Conservation (phyloP, 1,140 invertebrate genomes). For the Caenorhabditis latens region DNA sequence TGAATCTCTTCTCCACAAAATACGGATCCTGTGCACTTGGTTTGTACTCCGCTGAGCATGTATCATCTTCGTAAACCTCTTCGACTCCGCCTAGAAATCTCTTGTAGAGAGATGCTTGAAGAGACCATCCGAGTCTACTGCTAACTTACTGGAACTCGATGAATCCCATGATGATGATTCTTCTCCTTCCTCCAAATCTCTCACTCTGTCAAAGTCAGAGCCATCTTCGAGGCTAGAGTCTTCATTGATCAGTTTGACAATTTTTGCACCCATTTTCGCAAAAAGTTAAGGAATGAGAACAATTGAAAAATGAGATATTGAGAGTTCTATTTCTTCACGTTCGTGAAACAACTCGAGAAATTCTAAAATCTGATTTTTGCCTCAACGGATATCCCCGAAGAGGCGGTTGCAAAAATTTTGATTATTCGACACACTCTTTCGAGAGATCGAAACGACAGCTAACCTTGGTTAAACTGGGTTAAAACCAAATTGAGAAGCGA, state of each 20-base stretch:
- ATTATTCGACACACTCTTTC: neutral
- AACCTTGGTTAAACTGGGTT: constrained; percentile 13
- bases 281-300: neutral
- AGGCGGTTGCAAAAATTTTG: neutral
- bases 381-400: constrained; percentile 16
- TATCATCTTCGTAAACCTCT: neutral
- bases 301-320: neutral
- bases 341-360: neutral
- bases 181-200: neutral
- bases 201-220: neutral
- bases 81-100: neutral
- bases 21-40: neutral
- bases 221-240: neutral
- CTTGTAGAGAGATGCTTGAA: too few species aligned
- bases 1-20: constrained; percentile 9
- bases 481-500: neutral
- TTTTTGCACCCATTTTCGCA: constrained; percentile 18
- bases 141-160: neutral
- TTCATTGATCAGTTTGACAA: constrained; percentile 30
- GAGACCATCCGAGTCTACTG: neutral
- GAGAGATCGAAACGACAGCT: neutral
- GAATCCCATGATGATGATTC: neutral
- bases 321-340: too few species aligned
- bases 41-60: neutral
- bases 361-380: neutral